These are phyloP conservation scores for Hyles euphorbiae DNA, from an alignment of 1,140 invertebrate genomes.

Conservation along the genomic window DNA sequence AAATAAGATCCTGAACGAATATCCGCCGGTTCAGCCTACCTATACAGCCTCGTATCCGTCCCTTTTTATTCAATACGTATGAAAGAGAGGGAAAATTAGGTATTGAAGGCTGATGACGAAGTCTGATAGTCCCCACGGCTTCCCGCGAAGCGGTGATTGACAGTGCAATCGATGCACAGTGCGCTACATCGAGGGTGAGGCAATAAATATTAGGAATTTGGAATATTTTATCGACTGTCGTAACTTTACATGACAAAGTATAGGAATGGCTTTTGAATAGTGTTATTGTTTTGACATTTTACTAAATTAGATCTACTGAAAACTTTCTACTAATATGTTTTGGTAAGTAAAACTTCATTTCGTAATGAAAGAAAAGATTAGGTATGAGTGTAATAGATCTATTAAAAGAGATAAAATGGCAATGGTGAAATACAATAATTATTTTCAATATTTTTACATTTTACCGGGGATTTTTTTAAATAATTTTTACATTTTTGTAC, in stretches of 20 bases:
- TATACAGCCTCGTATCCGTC: slow-evolving; percentile 33
- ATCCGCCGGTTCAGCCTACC: slow-evolving; percentile 43
- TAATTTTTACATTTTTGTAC: too few relatives aligned
- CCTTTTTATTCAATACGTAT: slow-evolving; percentile 16
- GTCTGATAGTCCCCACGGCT: slow-evolving; percentile 36
- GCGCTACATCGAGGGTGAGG: not conserved
- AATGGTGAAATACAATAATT: too few relatives aligned
- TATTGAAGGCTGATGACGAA: slow-evolving; percentile 31
- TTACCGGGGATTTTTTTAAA: too few relatives aligned
- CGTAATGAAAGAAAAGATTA: too few relatives aligned
- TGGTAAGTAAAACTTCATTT: too few relatives aligned
- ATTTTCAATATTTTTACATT: too few relatives aligned
- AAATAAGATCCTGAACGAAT: slow-evolving; percentile 62
- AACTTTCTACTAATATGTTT: too few relatives aligned
- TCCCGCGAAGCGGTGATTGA: slow-evolving; percentile 44
- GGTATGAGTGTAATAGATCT: too few relatives aligned
- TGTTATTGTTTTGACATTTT: too few relatives aligned
- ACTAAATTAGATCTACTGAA: too few relatives aligned
- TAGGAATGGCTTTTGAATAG: too few relatives aligned
- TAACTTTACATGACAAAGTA: not conserved
- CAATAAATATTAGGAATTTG: slow-evolving; percentile 1
- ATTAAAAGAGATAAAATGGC: too few relatives aligned
- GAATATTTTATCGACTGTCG: slow-evolving; percentile 1
- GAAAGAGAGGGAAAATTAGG: slow-evolving; percentile 17
- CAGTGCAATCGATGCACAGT: slow-evolving; percentile 45